Evolutionary conservation across 2,888 invertebrate species (phyloP).

Genomic region (Leucozona laternaria): DNA sequence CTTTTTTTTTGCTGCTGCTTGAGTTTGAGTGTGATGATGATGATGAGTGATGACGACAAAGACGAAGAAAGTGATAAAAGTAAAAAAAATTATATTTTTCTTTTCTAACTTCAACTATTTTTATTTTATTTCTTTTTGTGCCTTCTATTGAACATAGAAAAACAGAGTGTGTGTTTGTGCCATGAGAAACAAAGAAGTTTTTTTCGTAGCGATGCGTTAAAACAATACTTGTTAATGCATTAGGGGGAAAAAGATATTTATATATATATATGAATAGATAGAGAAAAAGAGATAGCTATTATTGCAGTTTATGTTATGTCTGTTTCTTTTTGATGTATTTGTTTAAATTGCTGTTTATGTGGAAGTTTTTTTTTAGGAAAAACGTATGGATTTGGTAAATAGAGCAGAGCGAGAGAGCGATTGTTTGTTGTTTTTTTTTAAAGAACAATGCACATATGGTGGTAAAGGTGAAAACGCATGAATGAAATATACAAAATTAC

Average conservation of each 20-base stretch:
- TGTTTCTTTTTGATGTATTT: conserved; percentile 19
- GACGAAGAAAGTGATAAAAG: conserved; percentile 62
- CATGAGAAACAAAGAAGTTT: conserved; percentile 73
- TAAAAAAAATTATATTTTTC: conserved; percentile 48
- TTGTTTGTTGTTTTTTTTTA: neutral
- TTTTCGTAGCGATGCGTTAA: conserved; percentile 39
- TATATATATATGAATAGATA: conserved; percentile 14
- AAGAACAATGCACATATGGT: conserved; percentile 9
- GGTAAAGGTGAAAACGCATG: neutral
- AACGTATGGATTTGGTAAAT: conserved; percentile 46
- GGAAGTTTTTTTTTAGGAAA: conserved; percentile 5
- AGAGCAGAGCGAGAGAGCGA: conserved; percentile 22
- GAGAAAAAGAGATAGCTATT: conserved; percentile 33
- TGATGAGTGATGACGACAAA: conserved; percentile 57
- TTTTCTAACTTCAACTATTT: conserved; percentile 56
- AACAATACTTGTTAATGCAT: conserved; percentile 61
- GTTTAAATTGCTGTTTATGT: conserved; percentile 54
- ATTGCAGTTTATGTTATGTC: neutral
- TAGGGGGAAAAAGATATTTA: conserved; percentile 41
- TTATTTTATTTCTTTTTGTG: conserved; percentile 42
- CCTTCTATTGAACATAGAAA: conserved; percentile 27
- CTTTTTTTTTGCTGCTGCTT: conserved; percentile 8
- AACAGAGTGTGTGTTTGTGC: conserved; percentile 64
- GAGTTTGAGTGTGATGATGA: conserved; percentile 16
- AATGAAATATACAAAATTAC: no score